phyloP scores from a whole-genome alignment of 2,888 invertebrate genomes.

The Drosophila nigritarsus region DNA sequence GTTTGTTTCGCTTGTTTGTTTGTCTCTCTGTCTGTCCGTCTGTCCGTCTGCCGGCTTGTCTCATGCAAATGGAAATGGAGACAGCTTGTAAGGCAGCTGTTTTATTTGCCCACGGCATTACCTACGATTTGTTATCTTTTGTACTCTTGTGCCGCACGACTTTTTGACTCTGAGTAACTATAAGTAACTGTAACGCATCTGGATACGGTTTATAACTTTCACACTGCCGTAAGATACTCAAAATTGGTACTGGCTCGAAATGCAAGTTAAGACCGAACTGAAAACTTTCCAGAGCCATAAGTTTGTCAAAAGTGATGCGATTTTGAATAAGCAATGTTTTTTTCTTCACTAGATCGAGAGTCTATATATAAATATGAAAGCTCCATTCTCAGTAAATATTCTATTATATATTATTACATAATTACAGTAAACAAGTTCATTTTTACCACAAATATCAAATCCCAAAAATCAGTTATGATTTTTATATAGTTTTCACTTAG shows the following conservation, averaged over 20 bases:
- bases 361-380: background rate
- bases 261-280: background rate
- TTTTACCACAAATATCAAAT: background rate
- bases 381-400: background rate
- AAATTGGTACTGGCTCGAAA: background rate
- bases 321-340: background rate
- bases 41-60: constrained; percentile 42
- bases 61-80: constrained; percentile 67
- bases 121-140: constrained; percentile 10
- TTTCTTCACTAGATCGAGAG: no score
- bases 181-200: constrained; percentile 23
- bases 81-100: constrained; percentile 44
- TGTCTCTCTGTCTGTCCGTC: constrained; percentile 31
- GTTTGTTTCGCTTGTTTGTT: constrained; percentile 2
- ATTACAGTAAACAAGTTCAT: background rate
- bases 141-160: background rate
- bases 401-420: background rate
- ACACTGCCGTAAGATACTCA: background rate
- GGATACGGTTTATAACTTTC: background rate
- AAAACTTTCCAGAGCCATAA: background rate
- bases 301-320: background rate
- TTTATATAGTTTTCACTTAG: background rate
- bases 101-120: constrained; percentile 48
- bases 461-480: background rate
- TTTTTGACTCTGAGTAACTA: constrained; percentile 20